Percentiles rank a stretch among this genome's conserved stretches.
Conservation (phyloP, 2,888 invertebrate species). For the Lacanobia oleracea region DNA sequence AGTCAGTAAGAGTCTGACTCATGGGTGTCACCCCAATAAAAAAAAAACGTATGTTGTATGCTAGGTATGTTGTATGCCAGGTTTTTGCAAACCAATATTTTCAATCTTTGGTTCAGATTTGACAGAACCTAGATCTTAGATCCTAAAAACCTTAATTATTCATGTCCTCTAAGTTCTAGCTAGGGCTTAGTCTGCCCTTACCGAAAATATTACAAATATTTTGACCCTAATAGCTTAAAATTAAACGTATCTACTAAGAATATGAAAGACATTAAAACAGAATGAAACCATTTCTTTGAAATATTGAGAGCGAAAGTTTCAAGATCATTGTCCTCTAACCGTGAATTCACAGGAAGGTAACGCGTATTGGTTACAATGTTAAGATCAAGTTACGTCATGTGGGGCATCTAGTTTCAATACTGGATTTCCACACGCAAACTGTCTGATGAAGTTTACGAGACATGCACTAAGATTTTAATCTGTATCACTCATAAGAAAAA, state of each 20-base stretch:
- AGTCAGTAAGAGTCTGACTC: too few relatives aligned
- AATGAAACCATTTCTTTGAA: slow-evolving; percentile 2
- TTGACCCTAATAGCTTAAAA: background rate
- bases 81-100: background rate
- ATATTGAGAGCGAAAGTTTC: slow-evolving; percentile 56
- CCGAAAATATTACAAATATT: too few relatives aligned
- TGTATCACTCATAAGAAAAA: background rate
- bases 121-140: background rate
- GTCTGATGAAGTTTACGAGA: background rate
- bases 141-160: background rate
- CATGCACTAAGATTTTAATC: background rate
- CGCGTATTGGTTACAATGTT: slow-evolving; percentile 53
- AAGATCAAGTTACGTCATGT: slow-evolving; percentile 56
- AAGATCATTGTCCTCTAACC: slow-evolving; percentile 46
- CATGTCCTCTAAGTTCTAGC: too few relatives aligned
- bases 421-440: slow-evolving; percentile 17
- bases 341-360: slow-evolving; percentile 41
- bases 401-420: slow-evolving; percentile 41
- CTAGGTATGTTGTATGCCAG: too few relatives aligned
- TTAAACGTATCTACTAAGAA: background rate
- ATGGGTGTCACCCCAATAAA: too few relatives aligned
- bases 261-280: background rate
- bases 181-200: too few relatives aligned
- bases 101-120: background rate
- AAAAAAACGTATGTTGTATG: too few relatives aligned